Percentiles rank a stretch among this genome's conserved stretches.
These are phyloP conservation scores for Amblyopsis hoosieri DNA, from an alignment of 2,797 vertebrate species.

Conservation along the genomic window DNA sequence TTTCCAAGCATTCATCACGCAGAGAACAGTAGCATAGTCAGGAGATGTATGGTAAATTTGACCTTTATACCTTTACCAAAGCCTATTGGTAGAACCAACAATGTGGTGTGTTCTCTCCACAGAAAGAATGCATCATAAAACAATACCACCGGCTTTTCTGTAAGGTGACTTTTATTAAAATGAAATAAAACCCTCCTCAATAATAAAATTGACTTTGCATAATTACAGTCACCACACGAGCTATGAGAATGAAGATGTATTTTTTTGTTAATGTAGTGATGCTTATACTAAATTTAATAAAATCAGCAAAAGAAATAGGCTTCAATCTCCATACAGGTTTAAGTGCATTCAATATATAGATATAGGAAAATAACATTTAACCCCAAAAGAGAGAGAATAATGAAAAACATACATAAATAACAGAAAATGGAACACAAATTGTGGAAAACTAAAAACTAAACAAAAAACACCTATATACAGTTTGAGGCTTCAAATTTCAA, in stretches of 20 bases:
- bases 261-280: slow-evolving; percentile 3
- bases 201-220: slow-evolving; percentile 37
- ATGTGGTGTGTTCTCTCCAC: background rate
- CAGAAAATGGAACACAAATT: slow-evolving; percentile 14
- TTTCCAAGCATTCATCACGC: too few species aligned
- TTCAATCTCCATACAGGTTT: slow-evolving; percentile 26
- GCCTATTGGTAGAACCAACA: too few species aligned
- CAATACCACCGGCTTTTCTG: background rate
- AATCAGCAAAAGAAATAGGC: background rate
- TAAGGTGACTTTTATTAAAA: slow-evolving; percentile 52
- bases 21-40: too few species aligned
- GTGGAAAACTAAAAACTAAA: slow-evolving; percentile 32
- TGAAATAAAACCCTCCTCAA: slow-evolving; percentile 53
- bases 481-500: slow-evolving; percentile 31
- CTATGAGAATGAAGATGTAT: background rate
- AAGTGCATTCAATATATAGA: slow-evolving; percentile 68
- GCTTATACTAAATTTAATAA: slow-evolving; percentile 5
- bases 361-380: slow-evolving; percentile 34
- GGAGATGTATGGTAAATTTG: too few species aligned
- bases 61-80: too few species aligned
- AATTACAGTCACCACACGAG: slow-evolving; percentile 11
- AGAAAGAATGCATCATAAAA: background rate
- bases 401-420: slow-evolving; percentile 62
- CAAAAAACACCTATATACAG: slow-evolving; percentile 68
- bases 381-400: slow-evolving; percentile 24